Percentiles rank a stretch among this genome's conserved stretches.
Conservation (phyloP, 64 coral and sea anemone species). For the Porites lutea region DNA sequence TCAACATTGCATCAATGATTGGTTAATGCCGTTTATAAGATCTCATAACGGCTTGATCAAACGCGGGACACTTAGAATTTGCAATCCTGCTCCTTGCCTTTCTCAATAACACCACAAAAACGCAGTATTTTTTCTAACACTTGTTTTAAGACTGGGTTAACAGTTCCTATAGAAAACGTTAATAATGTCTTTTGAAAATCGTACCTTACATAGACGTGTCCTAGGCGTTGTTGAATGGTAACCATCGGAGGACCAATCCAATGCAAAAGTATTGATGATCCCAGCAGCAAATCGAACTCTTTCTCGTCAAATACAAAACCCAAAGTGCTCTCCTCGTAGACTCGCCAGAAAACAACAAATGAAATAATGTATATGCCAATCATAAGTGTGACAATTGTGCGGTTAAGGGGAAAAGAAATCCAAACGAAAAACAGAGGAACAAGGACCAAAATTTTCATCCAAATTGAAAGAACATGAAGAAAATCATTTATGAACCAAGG, state of each 20-base stretch:
- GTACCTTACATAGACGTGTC: conserved; percentile 63
- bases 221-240: conserved; percentile 54
- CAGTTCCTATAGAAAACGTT: too few species aligned
- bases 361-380: conserved; percentile 14
- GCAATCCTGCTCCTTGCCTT: too few species aligned
- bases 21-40: too few species aligned
- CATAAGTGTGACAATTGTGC: conserved; percentile 30
- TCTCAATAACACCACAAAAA: too few species aligned
- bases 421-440: conserved; percentile 51
- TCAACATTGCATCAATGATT: too few species aligned
- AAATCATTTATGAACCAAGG: conserved; percentile 70
- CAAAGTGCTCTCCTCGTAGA: not conserved
- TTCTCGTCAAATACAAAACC: not conserved
- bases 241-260: conserved; percentile 30
- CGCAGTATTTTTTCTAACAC: too few species aligned
- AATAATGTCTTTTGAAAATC: not conserved
- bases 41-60: too few species aligned
- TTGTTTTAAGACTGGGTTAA: too few species aligned
- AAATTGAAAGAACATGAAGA: conserved; percentile 18
- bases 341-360: not conserved
- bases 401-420: conserved; percentile 56
- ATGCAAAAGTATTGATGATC: not conserved
- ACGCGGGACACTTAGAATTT: too few species aligned
- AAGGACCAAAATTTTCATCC: conserved; percentile 52
- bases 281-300: not conserved